These are phyloP conservation scores for Lepidurus couesii DNA, from an alignment of 1,140 invertebrate species.

Conservation along the genomic window DNA sequence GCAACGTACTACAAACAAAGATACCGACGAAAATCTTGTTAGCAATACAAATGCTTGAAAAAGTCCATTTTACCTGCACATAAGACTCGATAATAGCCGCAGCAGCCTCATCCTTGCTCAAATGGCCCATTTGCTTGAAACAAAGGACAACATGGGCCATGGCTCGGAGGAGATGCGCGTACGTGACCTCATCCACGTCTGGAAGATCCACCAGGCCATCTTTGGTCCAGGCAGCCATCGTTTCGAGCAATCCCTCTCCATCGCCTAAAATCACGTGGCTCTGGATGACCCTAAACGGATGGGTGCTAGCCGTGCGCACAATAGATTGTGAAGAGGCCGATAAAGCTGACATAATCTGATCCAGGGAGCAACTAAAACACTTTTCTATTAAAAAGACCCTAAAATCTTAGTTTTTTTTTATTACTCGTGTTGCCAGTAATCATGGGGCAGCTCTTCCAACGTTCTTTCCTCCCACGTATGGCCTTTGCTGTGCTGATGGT, in stretches of 20 bases:
- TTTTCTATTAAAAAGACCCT: background rate
- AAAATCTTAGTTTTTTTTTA: slow-evolving; percentile 33
- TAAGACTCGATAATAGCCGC: slow-evolving; percentile 68
- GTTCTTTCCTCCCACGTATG: slow-evolving; percentile 30
- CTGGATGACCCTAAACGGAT: slow-evolving; percentile 53
- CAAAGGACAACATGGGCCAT: slow-evolving; percentile 79
- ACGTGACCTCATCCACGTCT: background rate
- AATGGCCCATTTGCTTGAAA: slow-evolving; percentile 67
- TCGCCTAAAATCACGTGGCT: slow-evolving; percentile 71
- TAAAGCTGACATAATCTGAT: background rate
- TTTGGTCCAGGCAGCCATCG: slow-evolving; percentile 50
- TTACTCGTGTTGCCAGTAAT: slow-evolving; percentile 70
- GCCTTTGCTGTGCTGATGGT: slow-evolving; percentile 38
- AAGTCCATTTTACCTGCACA: slow-evolving; percentile 45
- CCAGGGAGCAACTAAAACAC: background rate
- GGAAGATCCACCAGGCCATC: slow-evolving; percentile 33
- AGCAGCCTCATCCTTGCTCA: slow-evolving; percentile 58
- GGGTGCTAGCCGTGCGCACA: background rate
- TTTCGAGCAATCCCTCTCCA: slow-evolving; percentile 54
- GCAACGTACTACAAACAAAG: slow-evolving; percentile 61
- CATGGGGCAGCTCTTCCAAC: slow-evolving; percentile 55
- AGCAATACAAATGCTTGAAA: slow-evolving; percentile 35
- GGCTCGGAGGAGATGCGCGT: slow-evolving; percentile 65
- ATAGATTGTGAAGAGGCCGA: background rate
- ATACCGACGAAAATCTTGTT: background rate